phyloP scores from a whole-genome alignment of 2,113 vertebrate species.

The Cebus imitator region DNA sequence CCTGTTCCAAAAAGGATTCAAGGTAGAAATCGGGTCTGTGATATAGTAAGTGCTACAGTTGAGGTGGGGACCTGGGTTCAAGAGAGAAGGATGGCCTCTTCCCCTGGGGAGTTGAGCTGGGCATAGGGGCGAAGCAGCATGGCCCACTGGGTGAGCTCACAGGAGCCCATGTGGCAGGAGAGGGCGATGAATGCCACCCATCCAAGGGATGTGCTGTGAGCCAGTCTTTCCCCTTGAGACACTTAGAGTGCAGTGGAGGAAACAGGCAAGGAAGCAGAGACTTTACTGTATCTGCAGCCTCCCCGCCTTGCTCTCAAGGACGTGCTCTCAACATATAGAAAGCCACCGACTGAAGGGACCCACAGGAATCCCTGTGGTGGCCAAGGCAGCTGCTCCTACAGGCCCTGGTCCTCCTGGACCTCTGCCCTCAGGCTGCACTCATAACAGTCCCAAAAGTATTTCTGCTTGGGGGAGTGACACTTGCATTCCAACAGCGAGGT shows the following conservation, averaged over 20 bases:
- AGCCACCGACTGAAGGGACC: not conserved
- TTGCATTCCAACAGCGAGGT: not conserved
- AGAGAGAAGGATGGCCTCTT: not conserved
- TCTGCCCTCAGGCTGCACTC: not conserved
- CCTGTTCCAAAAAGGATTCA: not conserved
- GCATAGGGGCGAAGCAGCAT: no score
- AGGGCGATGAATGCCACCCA: no score
- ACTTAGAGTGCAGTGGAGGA: not conserved
- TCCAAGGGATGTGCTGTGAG: not conserved
- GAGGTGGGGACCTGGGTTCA: not conserved
- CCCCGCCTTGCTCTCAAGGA: not conserved
- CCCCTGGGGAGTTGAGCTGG: not conserved
- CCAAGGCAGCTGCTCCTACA: not conserved
- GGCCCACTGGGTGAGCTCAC: not conserved
- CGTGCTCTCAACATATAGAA: constrained; percentile 6
- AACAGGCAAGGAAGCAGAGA: not conserved
- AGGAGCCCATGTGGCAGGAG: not conserved
- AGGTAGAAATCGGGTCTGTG: not conserved
- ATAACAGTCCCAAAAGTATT: accelerated
- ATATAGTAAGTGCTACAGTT: no score
- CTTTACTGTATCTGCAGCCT: not conserved
- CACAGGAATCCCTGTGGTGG: not conserved
- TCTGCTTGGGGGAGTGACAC: not conserved
- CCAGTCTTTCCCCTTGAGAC: not conserved
- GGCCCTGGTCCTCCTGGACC: not conserved